Percentiles rank a stretch among this genome's conserved stretches.
Evolutionary conservation across 2,888 invertebrate genomes (phyloP).

Genomic region (Andrena minutula): DNA sequence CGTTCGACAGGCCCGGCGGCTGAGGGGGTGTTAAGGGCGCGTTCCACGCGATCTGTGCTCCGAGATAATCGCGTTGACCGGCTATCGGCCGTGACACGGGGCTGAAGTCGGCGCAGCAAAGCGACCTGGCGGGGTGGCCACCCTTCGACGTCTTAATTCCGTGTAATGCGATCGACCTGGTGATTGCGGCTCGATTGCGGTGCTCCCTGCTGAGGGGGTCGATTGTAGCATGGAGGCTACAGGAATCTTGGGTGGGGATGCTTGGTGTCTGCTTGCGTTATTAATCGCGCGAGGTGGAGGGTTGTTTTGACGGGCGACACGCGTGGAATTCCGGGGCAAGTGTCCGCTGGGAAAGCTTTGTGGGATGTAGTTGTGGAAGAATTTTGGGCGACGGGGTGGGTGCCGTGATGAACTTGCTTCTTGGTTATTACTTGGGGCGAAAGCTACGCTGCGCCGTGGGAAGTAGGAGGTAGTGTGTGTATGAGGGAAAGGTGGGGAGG

Average conservation of each 20-base stretch:
- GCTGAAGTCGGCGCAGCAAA: slow-evolving; percentile 54
- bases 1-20: slow-evolving; percentile 16
- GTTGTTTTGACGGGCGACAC: no score
- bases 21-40: slow-evolving; percentile 51
- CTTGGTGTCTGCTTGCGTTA: not conserved
- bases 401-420: no score
- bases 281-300: slow-evolving; percentile 13
- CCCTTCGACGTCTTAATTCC: slow-evolving; percentile 55
- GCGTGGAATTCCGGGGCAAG: no score
- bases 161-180: slow-evolving; percentile 47
- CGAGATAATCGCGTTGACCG: slow-evolving; percentile 42
- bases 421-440: no score
- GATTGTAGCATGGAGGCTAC: not conserved
- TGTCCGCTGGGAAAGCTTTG: no score
- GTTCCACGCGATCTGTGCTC: slow-evolving; percentile 24
- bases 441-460: no score
- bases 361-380: no score
- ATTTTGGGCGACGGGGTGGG: no score
- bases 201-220: no score
- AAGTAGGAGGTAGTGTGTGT: no score
- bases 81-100: slow-evolving; percentile 45
- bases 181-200: slow-evolving; percentile 25
- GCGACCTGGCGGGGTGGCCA: slow-evolving; percentile 6
- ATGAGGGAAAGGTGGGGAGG: no score
- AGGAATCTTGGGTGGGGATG: slow-evolving; percentile 20